These are phyloP conservation scores for Poecilus cupreus DNA, from an alignment of 2,888 invertebrate genomes.

Conservation along the genomic window DNA sequence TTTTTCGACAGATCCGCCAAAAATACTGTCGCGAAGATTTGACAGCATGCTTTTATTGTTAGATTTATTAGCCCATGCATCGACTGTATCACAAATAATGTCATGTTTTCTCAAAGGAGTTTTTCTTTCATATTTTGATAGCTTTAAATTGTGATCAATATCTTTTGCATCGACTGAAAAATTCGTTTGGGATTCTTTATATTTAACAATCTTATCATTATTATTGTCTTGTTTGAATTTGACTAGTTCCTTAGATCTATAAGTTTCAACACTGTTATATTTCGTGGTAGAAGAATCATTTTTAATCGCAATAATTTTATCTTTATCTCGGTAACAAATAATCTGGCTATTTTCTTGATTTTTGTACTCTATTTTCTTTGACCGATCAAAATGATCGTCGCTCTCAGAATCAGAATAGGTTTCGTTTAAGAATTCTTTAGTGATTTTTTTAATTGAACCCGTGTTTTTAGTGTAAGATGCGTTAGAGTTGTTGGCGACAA, in stretches of 20 bases:
- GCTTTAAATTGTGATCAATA: conserved; percentile 68
- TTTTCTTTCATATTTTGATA: conserved; percentile 66
- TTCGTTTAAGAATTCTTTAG: conserved; percentile 45
- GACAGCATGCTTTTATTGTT: conserved; percentile 69
- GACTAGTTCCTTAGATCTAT: conserved; percentile 58
- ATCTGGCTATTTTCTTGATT: conserved; percentile 70
- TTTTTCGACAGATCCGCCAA: conserved; percentile 65
- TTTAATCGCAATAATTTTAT: conserved; percentile 69
- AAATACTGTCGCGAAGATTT: conserved; percentile 65
- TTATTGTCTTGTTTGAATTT: conserved; percentile 65
- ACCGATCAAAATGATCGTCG: conserved; percentile 57
- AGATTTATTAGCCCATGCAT: conserved; percentile 76
- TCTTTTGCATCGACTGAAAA: conserved; percentile 71
- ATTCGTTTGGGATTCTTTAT: conserved; percentile 69
- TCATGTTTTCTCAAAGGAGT: conserved; percentile 71
- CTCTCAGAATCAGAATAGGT: conserved; percentile 39
- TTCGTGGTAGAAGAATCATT: conserved; percentile 69
- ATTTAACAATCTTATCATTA: conserved; percentile 68
- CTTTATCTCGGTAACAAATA: conserved; percentile 70
- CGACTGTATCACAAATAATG: conserved; percentile 79
- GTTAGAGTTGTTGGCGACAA: background rate
- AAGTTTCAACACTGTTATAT: conserved; percentile 67
- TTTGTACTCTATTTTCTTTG: conserved; percentile 67
- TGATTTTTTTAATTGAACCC: background rate
- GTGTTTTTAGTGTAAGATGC: no score